Evolutionary conservation across 2,888 invertebrate species (phyloP).

Genomic region (Melinaea menophilus): DNA sequence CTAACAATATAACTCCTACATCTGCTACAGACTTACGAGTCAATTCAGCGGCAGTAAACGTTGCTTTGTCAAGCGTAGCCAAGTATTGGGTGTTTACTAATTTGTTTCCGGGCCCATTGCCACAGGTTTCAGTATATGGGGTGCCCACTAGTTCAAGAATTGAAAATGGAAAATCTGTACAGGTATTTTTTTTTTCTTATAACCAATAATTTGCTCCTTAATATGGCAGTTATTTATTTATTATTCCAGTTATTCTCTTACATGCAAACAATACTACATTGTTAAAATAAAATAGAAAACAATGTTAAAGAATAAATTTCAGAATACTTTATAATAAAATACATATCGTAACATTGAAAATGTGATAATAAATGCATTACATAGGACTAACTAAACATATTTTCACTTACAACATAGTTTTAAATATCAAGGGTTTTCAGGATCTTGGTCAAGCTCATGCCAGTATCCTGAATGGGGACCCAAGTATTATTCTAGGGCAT

Average conservation of each 20-base stretch:
- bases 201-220: no score
- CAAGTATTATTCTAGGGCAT: conserved; percentile 77
- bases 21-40: conserved; percentile 80
- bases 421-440: conserved; percentile 46
- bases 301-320: no score
- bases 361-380: not conserved
- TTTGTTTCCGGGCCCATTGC: conserved; percentile 86
- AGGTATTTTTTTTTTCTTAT: no score
- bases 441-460: conserved; percentile 70
- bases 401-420: conserved; percentile 10
- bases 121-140: conserved; percentile 85
- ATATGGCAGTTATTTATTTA: no score
- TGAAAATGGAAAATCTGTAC: conserved; percentile 80
- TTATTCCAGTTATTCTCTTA: no score
- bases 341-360: no score
- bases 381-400: not conserved
- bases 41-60: conserved; percentile 81
- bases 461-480: conserved; percentile 71
- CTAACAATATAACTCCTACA: conserved; percentile 64
- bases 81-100: conserved; percentile 92
- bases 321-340: no score
- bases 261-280: no score
- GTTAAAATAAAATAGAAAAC: no score
- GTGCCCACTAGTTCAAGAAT: conserved; percentile 79
- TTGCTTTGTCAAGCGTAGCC: conserved; percentile 86